Evolutionary conservation across 2,113 vertebrate species (phyloP), one percentile per base, ranked within the genome.

Genomic region (Lates calcarifer): DNA sequence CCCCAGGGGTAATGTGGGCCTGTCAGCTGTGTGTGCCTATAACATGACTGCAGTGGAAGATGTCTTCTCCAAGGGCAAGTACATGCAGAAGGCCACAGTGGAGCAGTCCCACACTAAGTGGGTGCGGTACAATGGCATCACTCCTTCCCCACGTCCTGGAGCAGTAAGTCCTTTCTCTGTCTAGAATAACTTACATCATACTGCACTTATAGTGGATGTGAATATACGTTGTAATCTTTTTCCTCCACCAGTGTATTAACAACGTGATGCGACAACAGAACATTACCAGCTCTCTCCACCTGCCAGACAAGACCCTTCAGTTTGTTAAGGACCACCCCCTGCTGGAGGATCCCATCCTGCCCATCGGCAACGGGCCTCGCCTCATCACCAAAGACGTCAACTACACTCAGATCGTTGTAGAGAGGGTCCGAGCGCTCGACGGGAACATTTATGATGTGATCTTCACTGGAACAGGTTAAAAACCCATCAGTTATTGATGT

Each of bases 291-390:
- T 99, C 98, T 0, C 92, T 99, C 65, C 95, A 95, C 74, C 93
- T 99, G 66, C 98, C 98, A 0, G 98, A 99, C 92, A 99, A 97
- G 91, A 99, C 98, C 0, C 86, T 99, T 67, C 98, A 98, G 91
- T 99, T 99, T 65, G 96, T 98, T 6, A 98, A 95, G 90, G 97
- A 99, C 89, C 98, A 99, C 94, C 98, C 98, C 22, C 92, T 99
- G 73, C 96, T 99, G 96, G 98, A 98, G 61, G 97, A 98, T 74
- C 96, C 97, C 0, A 95, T 99, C 77, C 94, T 95, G 53, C 97
- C 98, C 0, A 84, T 96, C 29, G 96, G 96, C 79, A 95, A 95
- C 75, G 93, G 95, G 77, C 98, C 98, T 37, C 94, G 90, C 22
- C 94, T 99, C 53, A 93, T 98, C 73, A 96, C 96, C 77, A 96